Evolutionary conservation across 1,140 invertebrate genomes (phyloP), one percentile per base, ranked within the genome.

Genomic region (Papilio helenus): DNA sequence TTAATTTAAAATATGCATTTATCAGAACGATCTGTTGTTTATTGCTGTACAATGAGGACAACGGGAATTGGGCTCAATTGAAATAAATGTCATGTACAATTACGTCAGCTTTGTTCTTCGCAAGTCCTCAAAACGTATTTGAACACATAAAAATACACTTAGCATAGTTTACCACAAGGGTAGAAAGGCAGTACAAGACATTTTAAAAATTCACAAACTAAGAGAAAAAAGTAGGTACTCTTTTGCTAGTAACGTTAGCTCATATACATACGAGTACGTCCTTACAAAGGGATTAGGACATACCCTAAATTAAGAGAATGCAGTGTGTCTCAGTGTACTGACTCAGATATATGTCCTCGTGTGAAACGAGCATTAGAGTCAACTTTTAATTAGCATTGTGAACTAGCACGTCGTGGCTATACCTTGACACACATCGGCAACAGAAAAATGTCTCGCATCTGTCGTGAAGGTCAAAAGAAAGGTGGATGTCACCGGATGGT

Each of bases 391-490:
- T 79, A 61, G 34, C 79, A 80, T 82, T 80, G 44, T 81, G 76
- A 58, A 76, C 55, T 61, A 72, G 26, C 72, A 76, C 76, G 80
- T 81, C 79, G 79, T 72, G 61, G 77, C 58, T 46, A 39, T 20
- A 84, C 89, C 90, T 87, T 91, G 89, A 89, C 90, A 90, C 79
- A 86, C 79, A 87, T 89, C 74, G 79, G 55, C 65, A 79, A 80
- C 78, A 76, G 81, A 85, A 80, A 84, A 87, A 85, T 79, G 80
- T 80, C 76, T 76, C 78, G 82, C 80, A 79, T 71, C 77, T 82
- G 81, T 83, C 79, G 68, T 76, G 79, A 80, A 82, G 81, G 77
- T 84, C 73, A 80, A 84, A 87, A 87, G 84, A 84, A 86, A 88
- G 85, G 84, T 89, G 85, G 86, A 85, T 87, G 88, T 89, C 85